Evolutionary conservation across 2,113 vertebrate species (phyloP).

Genomic region (Xenopus borealis): DNA sequence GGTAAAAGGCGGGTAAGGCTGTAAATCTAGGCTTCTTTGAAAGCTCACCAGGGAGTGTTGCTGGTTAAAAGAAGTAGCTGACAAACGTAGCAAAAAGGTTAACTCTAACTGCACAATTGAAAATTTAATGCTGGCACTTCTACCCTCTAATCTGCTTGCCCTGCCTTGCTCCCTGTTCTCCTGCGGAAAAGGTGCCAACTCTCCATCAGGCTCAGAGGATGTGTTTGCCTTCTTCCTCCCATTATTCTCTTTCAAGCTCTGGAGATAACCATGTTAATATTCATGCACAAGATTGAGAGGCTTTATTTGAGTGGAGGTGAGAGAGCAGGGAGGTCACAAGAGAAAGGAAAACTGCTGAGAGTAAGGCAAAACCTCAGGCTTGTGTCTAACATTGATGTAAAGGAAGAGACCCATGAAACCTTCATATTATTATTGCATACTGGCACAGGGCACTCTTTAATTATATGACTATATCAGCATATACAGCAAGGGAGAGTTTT

Average conservation of each 20-base stretch:
- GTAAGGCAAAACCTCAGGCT: no score
- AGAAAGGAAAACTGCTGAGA: background rate
- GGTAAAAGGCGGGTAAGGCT: background rate
- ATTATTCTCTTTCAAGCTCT: background rate
- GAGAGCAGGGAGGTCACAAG: background rate
- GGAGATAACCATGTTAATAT: background rate
- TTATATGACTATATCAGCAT: no score
- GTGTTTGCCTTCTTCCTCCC: background rate
- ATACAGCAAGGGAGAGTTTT: no score
- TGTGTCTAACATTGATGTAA: no score
- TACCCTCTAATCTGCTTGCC: slow-evolving; percentile 2
- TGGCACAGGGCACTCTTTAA: no score
- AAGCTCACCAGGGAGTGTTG: background rate
- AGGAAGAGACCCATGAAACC: no score
- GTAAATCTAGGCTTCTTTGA: slow-evolving; percentile 5
- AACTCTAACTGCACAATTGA: slow-evolving; percentile 16
- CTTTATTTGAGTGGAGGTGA: background rate
- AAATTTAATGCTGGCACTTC: background rate
- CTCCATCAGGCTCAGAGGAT: background rate
- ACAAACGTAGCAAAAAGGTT: slow-evolving; percentile 1
- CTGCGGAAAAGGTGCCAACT: no score
- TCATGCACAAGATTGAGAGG: no score
- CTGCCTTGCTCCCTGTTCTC: background rate
- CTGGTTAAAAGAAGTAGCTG: background rate
- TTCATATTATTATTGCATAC: no score